These are phyloP conservation scores for Sander vitreus DNA, from an alignment of 2,113 vertebrate genomes.

Conservation along the genomic window DNA sequence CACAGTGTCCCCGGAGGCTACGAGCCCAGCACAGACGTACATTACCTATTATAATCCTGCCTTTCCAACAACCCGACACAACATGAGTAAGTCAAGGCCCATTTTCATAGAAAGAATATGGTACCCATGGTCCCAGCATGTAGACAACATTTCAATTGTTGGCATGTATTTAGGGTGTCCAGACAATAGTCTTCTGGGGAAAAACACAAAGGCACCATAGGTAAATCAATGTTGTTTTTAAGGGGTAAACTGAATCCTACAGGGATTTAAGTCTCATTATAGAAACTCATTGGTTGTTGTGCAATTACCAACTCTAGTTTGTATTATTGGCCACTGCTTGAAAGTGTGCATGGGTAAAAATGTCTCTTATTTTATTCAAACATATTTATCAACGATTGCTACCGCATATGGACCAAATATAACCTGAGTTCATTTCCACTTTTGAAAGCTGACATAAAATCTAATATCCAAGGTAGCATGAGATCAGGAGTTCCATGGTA, in stretches of 20 bases:
- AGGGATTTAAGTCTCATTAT: background rate
- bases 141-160: conserved; percentile 13
- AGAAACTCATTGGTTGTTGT: background rate
- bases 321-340: background rate
- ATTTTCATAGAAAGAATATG: conserved; percentile 23
- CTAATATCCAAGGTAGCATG: conserved; percentile 11
- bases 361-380: background rate
- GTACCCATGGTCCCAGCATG: background rate
- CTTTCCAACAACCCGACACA: conserved; percentile 43
- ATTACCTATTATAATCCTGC: conserved; percentile 73
- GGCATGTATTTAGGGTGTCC: conserved; percentile 3
- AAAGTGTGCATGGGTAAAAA: background rate
- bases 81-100: conserved; percentile 31
- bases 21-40: conserved; percentile 54
- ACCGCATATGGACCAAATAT: conserved; percentile 26
- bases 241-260: background rate
- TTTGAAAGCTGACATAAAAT: conserved; percentile 28
- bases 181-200: background rate
- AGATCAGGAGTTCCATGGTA: conserved; percentile 32
- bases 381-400: background rate
- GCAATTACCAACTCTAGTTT: conserved; percentile 2
- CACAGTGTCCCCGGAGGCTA: conserved; percentile 74
- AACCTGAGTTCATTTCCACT: conserved; percentile 40
- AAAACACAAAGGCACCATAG: background rate
- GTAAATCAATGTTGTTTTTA: background rate